Evolutionary conservation across 1,140 invertebrate genomes (phyloP).

Genomic region (Drosophila micromelanica): DNA sequence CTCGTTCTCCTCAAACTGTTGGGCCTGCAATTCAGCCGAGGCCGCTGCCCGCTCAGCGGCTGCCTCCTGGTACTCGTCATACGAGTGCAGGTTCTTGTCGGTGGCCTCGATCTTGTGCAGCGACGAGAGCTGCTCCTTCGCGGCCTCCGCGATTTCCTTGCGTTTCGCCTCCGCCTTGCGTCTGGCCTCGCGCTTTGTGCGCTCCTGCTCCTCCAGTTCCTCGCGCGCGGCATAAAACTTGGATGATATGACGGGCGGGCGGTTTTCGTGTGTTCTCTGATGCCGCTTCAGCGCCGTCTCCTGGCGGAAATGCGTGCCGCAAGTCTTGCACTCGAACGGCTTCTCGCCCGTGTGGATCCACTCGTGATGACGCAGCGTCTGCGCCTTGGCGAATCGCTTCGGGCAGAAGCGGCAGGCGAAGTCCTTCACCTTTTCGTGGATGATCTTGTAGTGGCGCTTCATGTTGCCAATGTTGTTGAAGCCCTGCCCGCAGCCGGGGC

Average conservation of each 20-base stretch:
- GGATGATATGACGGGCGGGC: conserved; percentile 71
- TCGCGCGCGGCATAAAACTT: conserved; percentile 77
- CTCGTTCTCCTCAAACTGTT: conserved; percentile 73
- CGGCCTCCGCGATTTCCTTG: conserved; percentile 72
- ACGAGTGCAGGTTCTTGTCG: conserved; percentile 66
- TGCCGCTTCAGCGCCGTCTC: conserved; percentile 78
- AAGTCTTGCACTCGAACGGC: conserved; percentile 75
- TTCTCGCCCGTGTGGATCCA: conserved; percentile 85
- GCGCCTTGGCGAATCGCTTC: conserved; percentile 77
- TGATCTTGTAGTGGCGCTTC: conserved; percentile 79
- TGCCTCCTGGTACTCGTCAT: conserved; percentile 72
- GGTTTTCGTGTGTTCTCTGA: conserved; percentile 77
- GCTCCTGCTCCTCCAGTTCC: conserved; percentile 75
- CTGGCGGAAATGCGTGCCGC: conserved; percentile 78
- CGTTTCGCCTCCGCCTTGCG: conserved; percentile 71
- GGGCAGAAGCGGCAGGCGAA: conserved; percentile 80
- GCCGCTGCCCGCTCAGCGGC: conserved; percentile 70
- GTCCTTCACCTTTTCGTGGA: conserved; percentile 81
- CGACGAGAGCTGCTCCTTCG: conserved; percentile 70
- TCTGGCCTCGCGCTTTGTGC: conserved; percentile 65
- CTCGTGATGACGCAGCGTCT: conserved; percentile 80
- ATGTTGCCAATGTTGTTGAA: conserved; percentile 81
- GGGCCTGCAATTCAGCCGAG: conserved; percentile 68
- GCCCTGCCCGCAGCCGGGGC: conserved; percentile 78
- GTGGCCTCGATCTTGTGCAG: conserved; percentile 64